Conservation (phyloP, 30 jellyfish, hydroid and myxozoan species). For the Morbakka virulenta region DNA sequence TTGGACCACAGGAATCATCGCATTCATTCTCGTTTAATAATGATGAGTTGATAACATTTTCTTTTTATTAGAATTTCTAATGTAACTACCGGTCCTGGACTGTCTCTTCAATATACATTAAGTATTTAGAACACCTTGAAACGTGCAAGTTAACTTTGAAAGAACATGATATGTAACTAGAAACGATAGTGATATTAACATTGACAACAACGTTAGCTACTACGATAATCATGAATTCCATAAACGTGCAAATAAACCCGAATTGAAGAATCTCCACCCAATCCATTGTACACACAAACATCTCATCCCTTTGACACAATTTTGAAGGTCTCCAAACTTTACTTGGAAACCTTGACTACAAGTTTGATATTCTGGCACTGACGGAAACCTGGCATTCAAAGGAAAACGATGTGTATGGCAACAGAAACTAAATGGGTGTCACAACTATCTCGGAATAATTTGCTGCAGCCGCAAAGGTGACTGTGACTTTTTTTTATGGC, state of each 20-base stretch:
- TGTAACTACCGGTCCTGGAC: background rate
- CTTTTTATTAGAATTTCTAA: background rate
- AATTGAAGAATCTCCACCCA: conserved; percentile 6
- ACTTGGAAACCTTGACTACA: background rate
- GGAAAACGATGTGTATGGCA: background rate
- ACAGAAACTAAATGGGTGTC: background rate
- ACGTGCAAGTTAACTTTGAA: background rate
- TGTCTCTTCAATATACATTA: background rate
- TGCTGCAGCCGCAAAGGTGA: conserved; percentile 4
- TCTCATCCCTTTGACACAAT: background rate
- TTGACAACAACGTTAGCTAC: background rate
- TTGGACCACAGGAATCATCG: background rate
- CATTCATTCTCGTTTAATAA: background rate
- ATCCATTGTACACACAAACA: background rate
- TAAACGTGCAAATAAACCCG: background rate
- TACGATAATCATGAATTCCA: conserved; percentile 1
- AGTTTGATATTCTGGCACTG: conserved; percentile 16
- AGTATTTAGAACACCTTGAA: background rate
- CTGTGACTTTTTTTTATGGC: conserved; percentile 16
- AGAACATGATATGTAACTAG: background rate
- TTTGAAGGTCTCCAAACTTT: background rate
- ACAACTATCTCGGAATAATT: background rate
- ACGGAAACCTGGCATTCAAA: conserved; percentile 24
- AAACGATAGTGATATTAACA: background rate
- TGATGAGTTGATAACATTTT: background rate